Evolutionary conservation across 92 coral and sea anemone genomes (phyloP), one percentile per base, ranked within the genome.

Genomic region (Anthopleura xanthogrammica): DNA sequence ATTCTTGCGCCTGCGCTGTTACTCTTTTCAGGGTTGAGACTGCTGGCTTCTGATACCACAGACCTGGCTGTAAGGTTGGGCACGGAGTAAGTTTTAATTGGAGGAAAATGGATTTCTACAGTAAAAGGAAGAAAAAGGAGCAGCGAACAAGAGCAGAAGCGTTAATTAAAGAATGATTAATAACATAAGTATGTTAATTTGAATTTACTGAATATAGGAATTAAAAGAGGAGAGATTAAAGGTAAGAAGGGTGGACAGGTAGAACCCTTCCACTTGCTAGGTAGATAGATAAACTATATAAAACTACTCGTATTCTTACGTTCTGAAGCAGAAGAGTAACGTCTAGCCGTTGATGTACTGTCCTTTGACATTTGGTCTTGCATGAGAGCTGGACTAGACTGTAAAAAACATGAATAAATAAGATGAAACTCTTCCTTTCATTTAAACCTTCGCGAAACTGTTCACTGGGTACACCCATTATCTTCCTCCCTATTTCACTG

Each of bases 11-110:
- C 99, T 23, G 99, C 99, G 80, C 99, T 97, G 88, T 92, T 97
- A 80, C 99, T 97, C 86, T 97, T 91, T 87, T 93, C 98, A 62
- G 90, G 86, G 60, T 70, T 77, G 24, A 76, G 54, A 50, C 87
- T 71, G 81, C 86, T 92, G 78, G 85, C 87, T 74, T 85, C 91
- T 60, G 86, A 87, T 72, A 79, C 90, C 84, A 85, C 83, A 78
- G 98, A 95, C 91, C 95, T 90, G 89, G 91, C 94, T 94, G 91
- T 90, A 85, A 97, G 94, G 98, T 97, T 95, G 84, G 98, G 99
- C 90, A 94, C 95, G 91, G 98, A 97, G 88, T 97, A 89, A 92
- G 99, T 97, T 91, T 97, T 97, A 91, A 93, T 89, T 78, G 98
- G 93, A 48, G 95, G 95, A 91, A 93, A 93, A 77, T 88, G 93